Evolutionary conservation across 1,140 invertebrate genomes (phyloP).

Genomic region (Drosophila tropicalis): DNA sequence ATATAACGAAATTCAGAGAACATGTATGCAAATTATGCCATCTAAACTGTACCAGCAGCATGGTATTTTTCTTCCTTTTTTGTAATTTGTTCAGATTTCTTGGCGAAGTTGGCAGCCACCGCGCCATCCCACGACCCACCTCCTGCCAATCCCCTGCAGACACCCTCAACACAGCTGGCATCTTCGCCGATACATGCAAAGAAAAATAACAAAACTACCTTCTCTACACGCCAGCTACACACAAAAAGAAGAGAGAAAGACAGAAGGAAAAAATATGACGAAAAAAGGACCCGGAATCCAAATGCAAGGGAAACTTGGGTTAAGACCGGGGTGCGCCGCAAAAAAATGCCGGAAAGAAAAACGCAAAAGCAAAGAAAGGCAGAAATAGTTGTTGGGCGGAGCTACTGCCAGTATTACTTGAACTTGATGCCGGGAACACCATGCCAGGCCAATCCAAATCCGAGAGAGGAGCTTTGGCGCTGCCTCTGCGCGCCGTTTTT

Average conservation of each 20-base stretch:
- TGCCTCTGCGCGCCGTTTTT: slow-evolving; percentile 34
- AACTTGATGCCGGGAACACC: slow-evolving; percentile 23
- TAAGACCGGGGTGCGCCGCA: slow-evolving; percentile 38
- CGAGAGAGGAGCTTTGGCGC: slow-evolving; percentile 30
- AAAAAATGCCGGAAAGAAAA: slow-evolving; percentile 66
- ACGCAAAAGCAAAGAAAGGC: slow-evolving; percentile 47
- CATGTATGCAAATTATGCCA: slow-evolving; percentile 8
- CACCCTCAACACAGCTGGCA: neutral
- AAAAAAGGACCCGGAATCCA: slow-evolving; percentile 42
- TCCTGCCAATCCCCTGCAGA: neutral
- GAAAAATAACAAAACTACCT: slow-evolving; percentile 43
- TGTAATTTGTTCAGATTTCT: neutral
- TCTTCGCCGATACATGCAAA: slow-evolving; percentile 14
- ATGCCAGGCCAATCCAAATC: slow-evolving; percentile 63
- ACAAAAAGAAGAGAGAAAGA: slow-evolving; percentile 7
- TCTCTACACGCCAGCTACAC: neutral
- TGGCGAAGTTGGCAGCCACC: neutral
- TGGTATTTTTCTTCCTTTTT: neutral
- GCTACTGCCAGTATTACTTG: slow-evolving; percentile 45
- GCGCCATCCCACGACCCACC: neutral
- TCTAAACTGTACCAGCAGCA: slow-evolving; percentile 2
- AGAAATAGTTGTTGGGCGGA: slow-evolving; percentile 62
- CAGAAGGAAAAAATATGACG: slow-evolving; percentile 23
- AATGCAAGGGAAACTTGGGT: slow-evolving; percentile 32
- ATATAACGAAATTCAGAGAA: neutral